Evolutionary conservation across 2,797 vertebrate genomes (phyloP), one percentile per base, ranked within the genome.

Genomic region (Cyclura pinguis): DNA sequence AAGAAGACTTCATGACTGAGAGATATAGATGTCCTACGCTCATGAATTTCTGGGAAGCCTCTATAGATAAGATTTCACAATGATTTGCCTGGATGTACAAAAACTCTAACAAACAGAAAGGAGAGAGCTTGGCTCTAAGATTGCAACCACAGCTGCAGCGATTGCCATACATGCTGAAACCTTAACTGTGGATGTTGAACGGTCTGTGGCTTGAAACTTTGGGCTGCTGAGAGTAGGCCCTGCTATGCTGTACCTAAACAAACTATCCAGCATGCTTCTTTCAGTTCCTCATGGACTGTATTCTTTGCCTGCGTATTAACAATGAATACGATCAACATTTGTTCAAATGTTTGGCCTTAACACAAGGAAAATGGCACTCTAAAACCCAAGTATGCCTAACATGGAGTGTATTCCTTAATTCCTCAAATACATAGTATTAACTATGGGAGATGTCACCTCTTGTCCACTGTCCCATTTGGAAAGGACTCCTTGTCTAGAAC

Each of bases 301-400:
- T 78, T 85, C 67, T 38, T 69, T 52, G 20, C 59, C 62, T 84
- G 27, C 73, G 32, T 42, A 29, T 24, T 72, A 85, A 57, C 59
- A 55, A 32, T n/a, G 24, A 72, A 38, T 47, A 78, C 29, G n/a
- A 72, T 47, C 38, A 74, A 57, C 91, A 84, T 77, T 7, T 91
- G 86, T 62, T 59, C 90, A 91, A 93, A 92, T 73, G 83, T 0
- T 93, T 78, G 67, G 78, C 88, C 77, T 81, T 69, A 57, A 90
- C 85, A 55, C 24, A 89, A 80, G 72, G 84, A 18, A 78, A 86
- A 76, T 73, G 88, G 29, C 57, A 84, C 84, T 29, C 62, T 87
- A 50, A 91, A 91, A 77, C 38, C 81, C 92, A 35, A 55, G 32
- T 29, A 38, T 29, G 3, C 55, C 24, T 24, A n/a, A 52, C 42